Base-by-base conservation (phyloP, 2,888 invertebrate genomes). In the Lasioglossum oenotherae region DNA sequence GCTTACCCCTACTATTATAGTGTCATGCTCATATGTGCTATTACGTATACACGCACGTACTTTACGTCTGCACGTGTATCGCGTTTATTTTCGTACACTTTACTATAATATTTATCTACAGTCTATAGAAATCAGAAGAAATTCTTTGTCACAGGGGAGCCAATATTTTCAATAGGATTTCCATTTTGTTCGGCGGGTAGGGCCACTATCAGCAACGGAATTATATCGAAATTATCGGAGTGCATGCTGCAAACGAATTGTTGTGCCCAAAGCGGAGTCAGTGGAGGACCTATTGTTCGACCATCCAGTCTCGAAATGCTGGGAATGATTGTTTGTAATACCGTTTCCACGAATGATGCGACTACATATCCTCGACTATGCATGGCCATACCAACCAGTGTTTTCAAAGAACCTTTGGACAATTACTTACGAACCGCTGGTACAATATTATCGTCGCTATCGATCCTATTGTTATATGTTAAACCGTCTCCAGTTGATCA, bases 221-320 rank as follows among this genome's bases (percentile, higher is more conserved):
- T 96, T 91, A 94, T 97, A 44, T 96, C 96, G 91, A 96, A 96
- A 89, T 95, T 95, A 49, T 96, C 96, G 27, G 95, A 96, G 0
- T 96, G 96, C 84, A 96, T 96, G 96, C 92, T 97, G 80, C 96
- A 96, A 92, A 97, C 97, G 0, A 96, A 96, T 0, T 97, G 97
- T 92, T 96, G 96, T 92, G 96, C 97, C 16, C 96, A 97, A 92
- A 96, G 96, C 0, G 97, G 97, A 0, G 96, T 96, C 88, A 97
- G 97, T 86, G 97, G 97, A 4, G 97, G 97, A 0, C 96, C 97
- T 6, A 96, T 97, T 90, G 95, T 96, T 90, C 95, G 96, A 31
- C 91, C 96, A 77, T 92, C 90, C 67, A 95, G 94, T 83, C 94
- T 92, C 3, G 95, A 96, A 88, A 95, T 97, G 84, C 81, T 97